A percentile compares a stretch with the other conserved stretches of the same genome.
These are phyloP conservation scores for Netelia inedita DNA, from an alignment of 2,888 invertebrate species.

Conservation along the genomic window DNA sequence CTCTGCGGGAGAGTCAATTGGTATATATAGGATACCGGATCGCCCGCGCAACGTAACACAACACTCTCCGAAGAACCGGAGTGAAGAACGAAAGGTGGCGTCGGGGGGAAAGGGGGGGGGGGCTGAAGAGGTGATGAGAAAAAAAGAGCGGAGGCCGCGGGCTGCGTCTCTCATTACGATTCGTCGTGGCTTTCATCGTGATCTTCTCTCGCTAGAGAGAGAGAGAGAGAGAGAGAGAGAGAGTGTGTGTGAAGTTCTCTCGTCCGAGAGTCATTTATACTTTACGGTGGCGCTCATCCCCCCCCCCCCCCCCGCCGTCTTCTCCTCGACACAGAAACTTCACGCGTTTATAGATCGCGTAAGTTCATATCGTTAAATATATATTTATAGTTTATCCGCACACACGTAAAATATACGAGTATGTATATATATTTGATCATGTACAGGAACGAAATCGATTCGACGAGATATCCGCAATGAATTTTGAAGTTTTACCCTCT, in stretches of 20 bases:
- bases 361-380: neutral
- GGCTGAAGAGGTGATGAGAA: constrained; percentile 25
- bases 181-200: constrained; percentile 80
- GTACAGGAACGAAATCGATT: neutral
- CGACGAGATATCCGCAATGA: neutral
- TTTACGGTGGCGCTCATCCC: constrained; percentile 64
- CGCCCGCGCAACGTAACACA: constrained; percentile 74
- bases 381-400: neutral
- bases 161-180: constrained; percentile 80
- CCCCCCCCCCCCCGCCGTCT: constrained; percentile 56
- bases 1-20: constrained; percentile 73
- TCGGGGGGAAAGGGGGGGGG: neutral
- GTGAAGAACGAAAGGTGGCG: neutral
- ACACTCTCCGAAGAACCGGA: constrained; percentile 66
- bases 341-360: constrained; percentile 36
- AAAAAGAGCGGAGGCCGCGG: constrained; percentile 68
- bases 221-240: constrained; percentile 31
- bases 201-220: constrained; percentile 43
- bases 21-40: constrained; percentile 68
- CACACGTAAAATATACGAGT: too few species aligned
- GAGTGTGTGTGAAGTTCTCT: constrained; percentile 16
- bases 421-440: too few species aligned
- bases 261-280: constrained; percentile 37
- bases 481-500: neutral
- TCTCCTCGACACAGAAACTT: too few species aligned